Conservation (phyloP, 2,113 vertebrate genomes). For the Hippocampus barbouri region DNA sequence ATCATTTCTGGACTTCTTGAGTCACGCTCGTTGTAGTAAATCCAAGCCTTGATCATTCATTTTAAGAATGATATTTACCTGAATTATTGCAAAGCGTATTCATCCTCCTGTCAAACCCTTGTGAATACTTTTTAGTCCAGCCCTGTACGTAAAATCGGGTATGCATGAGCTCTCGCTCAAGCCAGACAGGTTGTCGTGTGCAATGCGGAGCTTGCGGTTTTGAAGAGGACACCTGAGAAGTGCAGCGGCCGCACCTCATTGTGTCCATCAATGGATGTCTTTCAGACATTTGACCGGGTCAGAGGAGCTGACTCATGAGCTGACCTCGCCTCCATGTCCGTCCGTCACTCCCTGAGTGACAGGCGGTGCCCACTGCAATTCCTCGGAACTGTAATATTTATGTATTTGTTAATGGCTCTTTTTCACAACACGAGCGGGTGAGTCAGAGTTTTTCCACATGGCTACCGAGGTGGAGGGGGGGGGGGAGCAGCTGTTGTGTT, state of each 20-base stretch:
- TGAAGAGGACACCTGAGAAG: constrained; percentile 38
- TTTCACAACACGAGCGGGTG: constrained; percentile 47
- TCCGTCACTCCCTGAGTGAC: constrained; percentile 50
- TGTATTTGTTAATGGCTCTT: constrained; percentile 63
- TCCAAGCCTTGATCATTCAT: background rate
- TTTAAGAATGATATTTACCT: background rate
- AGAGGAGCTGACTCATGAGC: constrained; percentile 43
- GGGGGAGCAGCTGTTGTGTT: constrained; percentile 48
- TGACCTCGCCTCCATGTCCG: constrained; percentile 54
- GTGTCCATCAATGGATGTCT: constrained; percentile 39
- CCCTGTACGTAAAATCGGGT: background rate
- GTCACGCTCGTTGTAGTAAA: background rate
- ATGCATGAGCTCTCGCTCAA: background rate
- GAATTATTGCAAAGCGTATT: background rate
- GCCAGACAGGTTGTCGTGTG: constrained; percentile 8
- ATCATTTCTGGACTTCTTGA: background rate
- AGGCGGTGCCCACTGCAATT: constrained; percentile 46
- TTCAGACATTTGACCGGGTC: constrained; percentile 56
- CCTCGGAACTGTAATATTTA: constrained; percentile 60
- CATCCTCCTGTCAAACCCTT: background rate
- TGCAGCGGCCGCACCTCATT: constrained; percentile 28
- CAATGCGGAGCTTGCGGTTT: background rate
- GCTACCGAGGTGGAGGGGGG: constrained; percentile 43
- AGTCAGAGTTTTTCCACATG: constrained; percentile 67
- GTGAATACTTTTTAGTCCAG: background rate